Base-by-base conservation (phyloP, 2,888 invertebrate species). In the Drosophila ustulata region DNA sequence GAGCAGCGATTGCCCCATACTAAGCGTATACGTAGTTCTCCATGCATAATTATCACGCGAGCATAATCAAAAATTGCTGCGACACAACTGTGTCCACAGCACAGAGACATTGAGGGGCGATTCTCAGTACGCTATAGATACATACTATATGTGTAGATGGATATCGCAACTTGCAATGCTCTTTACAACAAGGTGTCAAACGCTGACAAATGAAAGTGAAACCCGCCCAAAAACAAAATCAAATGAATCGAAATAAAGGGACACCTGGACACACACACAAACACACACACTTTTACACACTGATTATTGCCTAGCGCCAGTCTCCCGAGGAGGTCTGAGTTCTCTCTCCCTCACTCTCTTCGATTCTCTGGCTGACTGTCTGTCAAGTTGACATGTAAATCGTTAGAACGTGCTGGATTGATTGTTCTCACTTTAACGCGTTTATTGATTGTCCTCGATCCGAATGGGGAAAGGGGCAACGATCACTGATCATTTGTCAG, bases 161-260 rank as follows among this genome's bases (percentile, higher is more conserved):
- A 25, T 82, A 83, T 83, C 82, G 13, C 65, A 67, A 73, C 66
- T 76, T 76, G 74, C 74, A 75, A 59, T 64, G 47, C 41, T 59
- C 71, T 67, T 62, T 61, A 57, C 56, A 66, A 89, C 86, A 89
- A 89, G 89, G 89, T 91, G 90, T 90, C 90, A 90, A 86, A 72
- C 67, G 67, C 70, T 86, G 88, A 90, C 89, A 90, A 91, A 89
- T 90, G 88, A 90, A 90, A 91, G 86, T 89, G 87, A 90, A 90
- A 89, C 71, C 72, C 65, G 52, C 11, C 58, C 45, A 51, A 26
- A 28, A 11, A 30, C 30, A 41, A 13, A 46, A 55, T 56, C 26
- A 32, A 26, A 13, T 5, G 46, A 68, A 30, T 30, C 2, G 6
- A 30, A 30, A 32, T 32, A 68, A 47, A 56, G 68, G 79, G 64